These are phyloP conservation scores for Sinocyclocheilus rhinocerous DNA, from an alignment of 2,113 vertebrate species.

Conservation along the genomic window DNA sequence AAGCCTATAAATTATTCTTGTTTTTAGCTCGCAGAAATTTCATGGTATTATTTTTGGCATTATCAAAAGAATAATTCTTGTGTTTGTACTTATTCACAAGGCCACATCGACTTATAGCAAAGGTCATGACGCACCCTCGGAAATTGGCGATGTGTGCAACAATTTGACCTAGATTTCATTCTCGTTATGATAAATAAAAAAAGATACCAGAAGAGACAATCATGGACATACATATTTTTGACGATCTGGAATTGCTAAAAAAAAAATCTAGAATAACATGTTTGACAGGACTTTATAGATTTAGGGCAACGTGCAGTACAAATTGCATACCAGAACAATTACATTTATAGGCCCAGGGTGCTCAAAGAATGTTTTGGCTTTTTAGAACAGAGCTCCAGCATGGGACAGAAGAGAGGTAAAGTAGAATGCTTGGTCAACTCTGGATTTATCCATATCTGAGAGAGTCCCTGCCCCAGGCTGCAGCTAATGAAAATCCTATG, in stretches of 20 bases:
- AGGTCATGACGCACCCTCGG: neutral
- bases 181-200: neutral
- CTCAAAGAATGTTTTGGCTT: slow-evolving; percentile 28
- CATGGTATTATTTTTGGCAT: slow-evolving; percentile 20
- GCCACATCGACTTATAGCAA: neutral
- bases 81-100: neutral
- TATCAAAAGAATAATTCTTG: neutral
- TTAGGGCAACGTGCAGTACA: neutral
- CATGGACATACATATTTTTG: neutral
- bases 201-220: neutral
- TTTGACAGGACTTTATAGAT: slow-evolving; percentile 7
- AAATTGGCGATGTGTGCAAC: neutral
- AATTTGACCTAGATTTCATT: no score
- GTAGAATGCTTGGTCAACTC: slow-evolving; percentile 47
- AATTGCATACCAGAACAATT: slow-evolving; percentile 28
- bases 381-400: slow-evolving; percentile 22
- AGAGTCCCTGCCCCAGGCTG: slow-evolving; percentile 60
- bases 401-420: slow-evolving; percentile 50
- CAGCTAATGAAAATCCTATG: slow-evolving; percentile 68
- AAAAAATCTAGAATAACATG: slow-evolving; percentile 16
- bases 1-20: neutral
- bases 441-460: slow-evolving; percentile 50
- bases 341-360: slow-evolving; percentile 24
- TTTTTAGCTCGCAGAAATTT: slow-evolving; percentile 22
- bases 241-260: neutral